These are phyloP conservation scores for Eupsilia transversa DNA, from an alignment of 2,888 invertebrate genomes.

Conservation along the genomic window DNA sequence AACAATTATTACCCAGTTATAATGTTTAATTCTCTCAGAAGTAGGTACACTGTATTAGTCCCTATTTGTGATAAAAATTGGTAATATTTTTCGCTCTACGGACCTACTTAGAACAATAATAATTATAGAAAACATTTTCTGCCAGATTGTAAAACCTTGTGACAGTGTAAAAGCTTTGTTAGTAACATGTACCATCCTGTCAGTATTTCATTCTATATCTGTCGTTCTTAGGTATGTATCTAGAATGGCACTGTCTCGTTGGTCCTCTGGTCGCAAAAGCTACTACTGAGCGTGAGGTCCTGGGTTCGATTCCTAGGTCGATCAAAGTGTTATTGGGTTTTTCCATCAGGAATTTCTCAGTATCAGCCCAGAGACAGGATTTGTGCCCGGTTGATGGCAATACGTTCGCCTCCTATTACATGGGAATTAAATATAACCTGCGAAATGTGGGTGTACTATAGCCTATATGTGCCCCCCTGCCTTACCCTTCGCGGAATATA, in stretches of 20 bases:
- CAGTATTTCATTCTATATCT: not conserved
- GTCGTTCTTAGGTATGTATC: not conserved
- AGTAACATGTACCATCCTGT: not conserved
- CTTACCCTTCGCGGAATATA: not conserved
- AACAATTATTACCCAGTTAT: no score
- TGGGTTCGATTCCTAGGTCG: not conserved
- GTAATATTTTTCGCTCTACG: not conserved
- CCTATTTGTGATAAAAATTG: not conserved
- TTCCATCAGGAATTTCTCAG: not conserved
- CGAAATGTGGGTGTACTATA: no score
- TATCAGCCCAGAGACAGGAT: not conserved
- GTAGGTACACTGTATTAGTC: not conserved
- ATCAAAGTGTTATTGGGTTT: not conserved
- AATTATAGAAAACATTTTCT: constrained; percentile 3
- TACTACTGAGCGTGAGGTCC: not conserved
- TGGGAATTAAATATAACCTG: not conserved
- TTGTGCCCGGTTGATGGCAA: not conserved
- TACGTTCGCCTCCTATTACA: not conserved
- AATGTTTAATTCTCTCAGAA: not conserved
- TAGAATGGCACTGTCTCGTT: not conserved
- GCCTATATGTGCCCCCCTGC: not conserved
- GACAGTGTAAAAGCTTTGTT: not conserved
- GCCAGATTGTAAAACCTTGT: not conserved
- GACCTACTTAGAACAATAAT: not conserved
- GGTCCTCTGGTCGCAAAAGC: not conserved